A percentile compares a stretch with the other conserved stretches of the same genome.
Evolutionary conservation across 2,888 invertebrate genomes (phyloP).

Genomic region (Lacanobia wlatinum): DNA sequence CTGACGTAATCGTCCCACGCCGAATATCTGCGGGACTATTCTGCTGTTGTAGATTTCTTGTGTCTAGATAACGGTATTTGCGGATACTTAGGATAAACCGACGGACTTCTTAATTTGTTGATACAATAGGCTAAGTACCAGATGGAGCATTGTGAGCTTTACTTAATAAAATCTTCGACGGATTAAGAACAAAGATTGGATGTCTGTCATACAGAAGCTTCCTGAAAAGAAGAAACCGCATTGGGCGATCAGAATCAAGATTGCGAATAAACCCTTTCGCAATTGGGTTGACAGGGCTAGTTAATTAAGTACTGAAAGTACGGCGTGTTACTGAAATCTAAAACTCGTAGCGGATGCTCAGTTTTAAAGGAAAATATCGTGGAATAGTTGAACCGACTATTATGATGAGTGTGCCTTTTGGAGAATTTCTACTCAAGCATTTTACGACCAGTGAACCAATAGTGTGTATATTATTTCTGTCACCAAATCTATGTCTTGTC

Average conservation of each 20-base stretch:
- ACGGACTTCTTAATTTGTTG: neutral
- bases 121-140: no score
- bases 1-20: slow-evolving; percentile 79
- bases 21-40: slow-evolving; percentile 67
- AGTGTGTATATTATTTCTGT: neutral
- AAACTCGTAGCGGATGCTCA: neutral
- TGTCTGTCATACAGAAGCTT: neutral
- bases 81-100: neutral
- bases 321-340: neutral
- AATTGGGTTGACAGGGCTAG: no score
- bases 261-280: neutral
- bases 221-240: neutral
- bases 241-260: neutral
- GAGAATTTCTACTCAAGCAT: no score
- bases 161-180: no score
- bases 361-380: no score
- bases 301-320: no score
- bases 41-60: slow-evolving; percentile 59
- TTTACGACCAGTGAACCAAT: neutral
- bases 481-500: slow-evolving; percentile 28
- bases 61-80: neutral
- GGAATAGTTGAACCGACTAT: no score
- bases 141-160: no score
- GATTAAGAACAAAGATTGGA: neutral
- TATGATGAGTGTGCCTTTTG: no score